Evolutionary conservation across 2,113 vertebrate species (phyloP), one percentile per base, ranked within the genome.

Genomic region (Cynopterus brachyotis): DNA sequence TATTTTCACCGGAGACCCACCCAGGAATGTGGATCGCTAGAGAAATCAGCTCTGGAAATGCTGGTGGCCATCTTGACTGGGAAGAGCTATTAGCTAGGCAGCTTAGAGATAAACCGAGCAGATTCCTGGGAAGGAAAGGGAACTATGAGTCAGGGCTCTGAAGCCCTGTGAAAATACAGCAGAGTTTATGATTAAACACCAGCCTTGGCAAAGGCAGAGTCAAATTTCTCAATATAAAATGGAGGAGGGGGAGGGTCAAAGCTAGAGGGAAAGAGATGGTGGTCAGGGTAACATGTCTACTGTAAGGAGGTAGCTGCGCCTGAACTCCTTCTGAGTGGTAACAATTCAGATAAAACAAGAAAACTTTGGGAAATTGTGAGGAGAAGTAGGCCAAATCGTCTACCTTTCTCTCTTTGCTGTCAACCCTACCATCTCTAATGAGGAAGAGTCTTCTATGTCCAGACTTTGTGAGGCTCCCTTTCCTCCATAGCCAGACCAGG

Each of bases 31-130:
- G 45, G 30, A 53, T 32, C 1, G 5, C 35, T 62, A 62, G 17
- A 73, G 83, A 96, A 95, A 82, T 55, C 73, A 30, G 35, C 62
- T 80, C 69, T 94, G 60, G 75, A 89, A 78, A 89, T 28, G n/a
- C 30, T 83, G 17, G 32, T 79, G 62, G 53, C 40, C 32, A 20
- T 59, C 50, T 50, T 92, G 60, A 76, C 12, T 40, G n/a, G 24
- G 24, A 35, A 24, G 67, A 16, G 47, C 62, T 55, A 30, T 62
- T 40, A 53, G 55, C 24, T 42, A 47, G 40, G 66, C 15, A 93
- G 83, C 86, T 70, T 85, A 76, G 75, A 55, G 19, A 50, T 37
- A 94, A 94, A 62, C 26, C 0, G 3, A 89, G 32, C 55, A 50
- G 66, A 76, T 91, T 78, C 32, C 62, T 42, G 64, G 40, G 67